These are phyloP conservation scores for Halyomorpha halys DNA, from an alignment of 1,140 invertebrate genomes.

Conservation along the genomic window DNA sequence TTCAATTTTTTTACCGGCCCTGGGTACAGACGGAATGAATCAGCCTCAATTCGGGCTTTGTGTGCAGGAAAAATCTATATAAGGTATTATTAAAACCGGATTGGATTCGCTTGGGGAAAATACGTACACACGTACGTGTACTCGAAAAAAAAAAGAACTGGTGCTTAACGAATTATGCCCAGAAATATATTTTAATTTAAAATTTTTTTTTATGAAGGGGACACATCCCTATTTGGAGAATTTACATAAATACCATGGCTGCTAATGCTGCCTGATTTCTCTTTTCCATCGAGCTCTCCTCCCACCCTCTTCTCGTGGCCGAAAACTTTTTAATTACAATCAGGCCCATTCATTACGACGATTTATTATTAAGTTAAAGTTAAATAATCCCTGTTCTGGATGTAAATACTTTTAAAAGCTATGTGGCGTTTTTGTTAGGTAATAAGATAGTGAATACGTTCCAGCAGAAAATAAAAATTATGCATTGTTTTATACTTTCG, in stretches of 20 bases:
- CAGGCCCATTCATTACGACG: neutral
- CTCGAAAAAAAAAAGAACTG: neutral
- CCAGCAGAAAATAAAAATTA: no score
- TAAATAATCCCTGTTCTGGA: neutral
- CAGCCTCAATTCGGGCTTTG: constrained; percentile 6
- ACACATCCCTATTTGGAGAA: neutral
- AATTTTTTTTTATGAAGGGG: neutral
- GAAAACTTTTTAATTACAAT: constrained; percentile 10
- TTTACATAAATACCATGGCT: neutral
- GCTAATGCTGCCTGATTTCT: constrained; percentile 4
- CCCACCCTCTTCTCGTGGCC: neutral
- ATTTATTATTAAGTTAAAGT: constrained; percentile 6
- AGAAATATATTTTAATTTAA: neutral
- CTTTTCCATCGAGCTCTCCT: neutral
- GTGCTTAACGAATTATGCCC: constrained; percentile 6
- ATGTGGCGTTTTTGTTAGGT: no score
- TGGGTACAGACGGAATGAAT: neutral
- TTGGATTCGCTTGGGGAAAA: neutral
- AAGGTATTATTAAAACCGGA: constrained; percentile 17
- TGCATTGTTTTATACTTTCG: no score
- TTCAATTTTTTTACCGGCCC: no score
- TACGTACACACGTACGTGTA: neutral
- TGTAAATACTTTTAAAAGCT: no score
- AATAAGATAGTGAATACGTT: no score
- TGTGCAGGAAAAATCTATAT: constrained; percentile 14